A percentile compares a stretch with the other conserved stretches of the same genome.
These are phyloP conservation scores for Spilarctia lutea DNA, from an alignment of 2,888 invertebrate species.

Conservation along the genomic window DNA sequence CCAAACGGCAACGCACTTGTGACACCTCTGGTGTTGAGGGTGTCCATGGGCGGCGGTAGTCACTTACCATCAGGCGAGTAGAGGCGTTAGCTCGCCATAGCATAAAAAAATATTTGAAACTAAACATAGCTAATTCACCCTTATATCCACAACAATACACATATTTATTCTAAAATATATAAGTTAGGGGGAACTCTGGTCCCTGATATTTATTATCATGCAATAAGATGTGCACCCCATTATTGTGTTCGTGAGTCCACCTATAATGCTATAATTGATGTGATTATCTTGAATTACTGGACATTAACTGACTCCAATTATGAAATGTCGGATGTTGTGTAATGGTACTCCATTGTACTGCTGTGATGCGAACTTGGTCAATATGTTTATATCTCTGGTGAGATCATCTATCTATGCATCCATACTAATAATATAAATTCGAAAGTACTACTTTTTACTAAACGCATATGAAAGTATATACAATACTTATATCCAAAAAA, in stretches of 20 bases:
- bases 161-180: not conserved
- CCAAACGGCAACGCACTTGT: too few relatives aligned
- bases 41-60: too few relatives aligned
- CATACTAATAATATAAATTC: too few relatives aligned
- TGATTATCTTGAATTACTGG: not conserved
- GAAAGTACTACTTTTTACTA: too few relatives aligned
- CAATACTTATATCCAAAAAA: too few relatives aligned
- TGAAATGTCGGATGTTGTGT: slow-evolving; percentile 1
- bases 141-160: too few relatives aligned
- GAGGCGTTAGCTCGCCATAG: too few relatives aligned
- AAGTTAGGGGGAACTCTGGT: not conserved
- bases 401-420: not conserved
- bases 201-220: not conserved
- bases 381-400: not conserved
- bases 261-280: not conserved
- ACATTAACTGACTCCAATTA: not conserved
- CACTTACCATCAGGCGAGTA: too few relatives aligned
- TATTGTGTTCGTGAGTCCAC: not conserved
- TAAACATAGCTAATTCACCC: too few relatives aligned
- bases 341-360: not conserved
- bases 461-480: too few relatives aligned
- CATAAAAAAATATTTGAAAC: too few relatives aligned
- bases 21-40: too few relatives aligned
- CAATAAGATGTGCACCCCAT: not conserved
- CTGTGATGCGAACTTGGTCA: not conserved